Evolutionary conservation across 2,113 vertebrate genomes (phyloP), one percentile per base, ranked within the genome.

Genomic region (Daubentonia madagascariensis): DNA sequence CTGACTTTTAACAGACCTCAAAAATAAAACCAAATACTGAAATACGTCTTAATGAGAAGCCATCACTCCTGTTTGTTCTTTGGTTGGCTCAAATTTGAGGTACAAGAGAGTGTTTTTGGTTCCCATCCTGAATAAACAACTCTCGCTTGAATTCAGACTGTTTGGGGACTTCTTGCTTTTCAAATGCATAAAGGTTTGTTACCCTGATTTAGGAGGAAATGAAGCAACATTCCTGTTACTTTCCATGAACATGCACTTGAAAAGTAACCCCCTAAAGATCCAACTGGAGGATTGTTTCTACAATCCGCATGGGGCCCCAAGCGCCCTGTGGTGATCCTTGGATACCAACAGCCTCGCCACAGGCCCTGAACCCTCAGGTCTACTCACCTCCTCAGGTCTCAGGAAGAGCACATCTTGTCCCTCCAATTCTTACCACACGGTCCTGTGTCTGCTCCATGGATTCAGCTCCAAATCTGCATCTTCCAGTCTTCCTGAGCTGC

Each of bases 271-370:
- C 48, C 35, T 59, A 1, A 43, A 85, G 85, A 57, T 50, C 12
- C 40, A 4, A 1, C 2, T 35, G 80, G 30, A 37, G 45, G 61
- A 76, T 45, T 52, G 67, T 32, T 67, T 59, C 54, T 67, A 23
- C 70, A 63, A 28, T 22, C 43, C 20, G n/a, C 12, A 5, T 3
- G 8, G 54, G 59, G 45, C 52, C 32, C 54, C 7, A 11, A 0
- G 2, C 5, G 6, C 12, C 17, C 43, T 2, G 5, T 65, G 86
- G 48, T 32, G 84, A 22, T 45, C 30, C 4, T 5, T 32, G 5
- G 30, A 30, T 1, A 37, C 35, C 37, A 7, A 6, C 20, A 4
- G 28, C 32, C 32, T 25, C 2, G 0, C 30, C 3, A 8, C 50
- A n/a, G 63, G 18, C 52, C 67, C 57, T 32, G 8, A 5, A 6